phyloP scores from a whole-genome alignment of 2,888 invertebrate genomes.

The Acanthosepion esculentum region DNA sequence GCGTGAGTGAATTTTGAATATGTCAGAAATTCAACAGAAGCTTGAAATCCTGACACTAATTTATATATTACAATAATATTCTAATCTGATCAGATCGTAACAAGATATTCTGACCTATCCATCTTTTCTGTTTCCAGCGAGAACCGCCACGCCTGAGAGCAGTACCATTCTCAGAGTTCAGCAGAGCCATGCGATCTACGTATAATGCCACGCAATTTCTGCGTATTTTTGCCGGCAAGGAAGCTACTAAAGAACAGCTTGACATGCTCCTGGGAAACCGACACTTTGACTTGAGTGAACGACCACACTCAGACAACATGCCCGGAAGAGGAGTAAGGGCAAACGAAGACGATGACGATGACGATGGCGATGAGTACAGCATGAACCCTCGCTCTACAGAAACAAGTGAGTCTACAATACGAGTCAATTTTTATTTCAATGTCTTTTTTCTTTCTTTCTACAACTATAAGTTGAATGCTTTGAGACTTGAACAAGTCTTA shows the following conservation, averaged over 20 bases:
- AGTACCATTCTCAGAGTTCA: constrained; percentile 37
- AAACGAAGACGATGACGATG: neutral
- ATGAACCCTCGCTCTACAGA: neutral
- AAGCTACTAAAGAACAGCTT: constrained; percentile 10
- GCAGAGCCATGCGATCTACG: neutral
- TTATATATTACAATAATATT: too few species aligned
- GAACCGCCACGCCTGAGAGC: constrained; percentile 15
- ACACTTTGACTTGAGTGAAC: neutral
- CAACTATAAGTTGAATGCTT: neutral
- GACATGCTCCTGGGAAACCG: neutral
- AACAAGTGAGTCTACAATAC: neutral
- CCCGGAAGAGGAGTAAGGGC: neutral
- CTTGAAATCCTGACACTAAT: too few species aligned
- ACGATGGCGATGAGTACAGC: neutral
- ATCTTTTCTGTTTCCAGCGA: neutral
- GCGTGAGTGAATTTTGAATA: too few species aligned
- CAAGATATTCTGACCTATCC: too few species aligned
- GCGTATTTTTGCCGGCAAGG: constrained; percentile 40
- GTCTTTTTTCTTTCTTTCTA: neutral
- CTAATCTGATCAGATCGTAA: too few species aligned
- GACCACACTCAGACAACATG: neutral
- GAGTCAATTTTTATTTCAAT: neutral
- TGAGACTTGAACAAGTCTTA: too few species aligned
- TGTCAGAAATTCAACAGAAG: too few species aligned
- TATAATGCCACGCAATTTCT: neutral